These are phyloP conservation scores for Nephrotoma flavescens DNA, from an alignment of 2,888 invertebrate species.

Conservation along the genomic window DNA sequence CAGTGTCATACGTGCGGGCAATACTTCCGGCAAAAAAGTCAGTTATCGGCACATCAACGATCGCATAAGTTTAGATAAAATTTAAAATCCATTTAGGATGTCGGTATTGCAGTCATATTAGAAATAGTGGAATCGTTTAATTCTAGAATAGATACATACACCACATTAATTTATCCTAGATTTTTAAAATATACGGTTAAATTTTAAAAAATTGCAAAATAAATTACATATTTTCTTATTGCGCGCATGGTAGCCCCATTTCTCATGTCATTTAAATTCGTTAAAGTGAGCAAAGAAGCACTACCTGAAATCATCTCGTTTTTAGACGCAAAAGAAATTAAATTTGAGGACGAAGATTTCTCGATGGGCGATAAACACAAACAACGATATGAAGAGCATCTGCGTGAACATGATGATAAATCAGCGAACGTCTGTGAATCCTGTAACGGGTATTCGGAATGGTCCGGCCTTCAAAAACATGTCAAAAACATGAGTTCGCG, in stretches of 20 bases:
- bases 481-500: not conserved
- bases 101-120: too few relatives aligned
- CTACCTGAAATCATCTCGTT: not conserved
- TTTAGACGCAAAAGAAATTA: not conserved
- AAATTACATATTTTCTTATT: too few relatives aligned
- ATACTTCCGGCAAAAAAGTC: not conserved
- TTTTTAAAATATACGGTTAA: too few relatives aligned
- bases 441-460: not conserved
- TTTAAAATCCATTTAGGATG: not conserved
- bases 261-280: too few relatives aligned
- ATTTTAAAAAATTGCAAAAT: too few relatives aligned
- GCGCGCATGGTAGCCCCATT: too few relatives aligned
- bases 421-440: not conserved
- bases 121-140: too few relatives aligned
- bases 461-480: not conserved
- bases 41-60: not conserved
- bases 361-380: not conserved
- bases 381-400: not conserved
- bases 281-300: too few relatives aligned
- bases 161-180: too few relatives aligned
- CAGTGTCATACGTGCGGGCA: not conserved
- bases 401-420: slow-evolving; percentile 4
- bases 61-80: not conserved
- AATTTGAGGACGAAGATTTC: not conserved
- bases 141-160: too few relatives aligned